Evolutionary conservation across 2,113 vertebrate species (phyloP).

Genomic region (Toxostoma redivivum): DNA sequence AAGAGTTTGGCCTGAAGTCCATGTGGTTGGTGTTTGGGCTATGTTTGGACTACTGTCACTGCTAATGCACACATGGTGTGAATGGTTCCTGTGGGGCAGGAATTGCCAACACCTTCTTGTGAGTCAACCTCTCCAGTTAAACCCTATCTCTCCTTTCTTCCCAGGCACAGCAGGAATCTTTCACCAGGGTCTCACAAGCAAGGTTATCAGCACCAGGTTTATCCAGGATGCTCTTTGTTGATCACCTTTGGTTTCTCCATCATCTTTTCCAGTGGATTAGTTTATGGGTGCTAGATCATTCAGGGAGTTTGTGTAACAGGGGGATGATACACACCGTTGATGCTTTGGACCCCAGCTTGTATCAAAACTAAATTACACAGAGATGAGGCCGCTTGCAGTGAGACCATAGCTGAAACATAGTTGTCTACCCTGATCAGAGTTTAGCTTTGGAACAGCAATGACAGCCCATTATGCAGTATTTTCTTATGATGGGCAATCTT

Average conservation of each 20-base stretch:
- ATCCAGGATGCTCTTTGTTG: background rate
- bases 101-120: background rate
- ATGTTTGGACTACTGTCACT: background rate
- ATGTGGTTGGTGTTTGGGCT: background rate
- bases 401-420: background rate
- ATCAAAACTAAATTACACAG: background rate
- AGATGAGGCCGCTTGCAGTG: background rate
- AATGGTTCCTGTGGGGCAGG: background rate
- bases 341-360: background rate
- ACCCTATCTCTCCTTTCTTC: background rate
- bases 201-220: background rate
- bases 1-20: background rate
- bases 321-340: background rate
- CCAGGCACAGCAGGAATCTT: background rate
- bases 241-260: background rate
- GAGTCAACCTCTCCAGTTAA: background rate
- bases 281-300: background rate
- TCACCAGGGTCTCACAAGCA: background rate
- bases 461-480: background rate
- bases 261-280: background rate
- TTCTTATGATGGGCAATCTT: background rate
- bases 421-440: background rate
- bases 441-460: background rate
- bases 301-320: accelerated
- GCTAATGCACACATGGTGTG: accelerated